Evolutionary conservation across 1,140 invertebrate species (phyloP), one percentile per base, ranked within the genome.

Genomic region (Oncopeltus fasciatus): DNA sequence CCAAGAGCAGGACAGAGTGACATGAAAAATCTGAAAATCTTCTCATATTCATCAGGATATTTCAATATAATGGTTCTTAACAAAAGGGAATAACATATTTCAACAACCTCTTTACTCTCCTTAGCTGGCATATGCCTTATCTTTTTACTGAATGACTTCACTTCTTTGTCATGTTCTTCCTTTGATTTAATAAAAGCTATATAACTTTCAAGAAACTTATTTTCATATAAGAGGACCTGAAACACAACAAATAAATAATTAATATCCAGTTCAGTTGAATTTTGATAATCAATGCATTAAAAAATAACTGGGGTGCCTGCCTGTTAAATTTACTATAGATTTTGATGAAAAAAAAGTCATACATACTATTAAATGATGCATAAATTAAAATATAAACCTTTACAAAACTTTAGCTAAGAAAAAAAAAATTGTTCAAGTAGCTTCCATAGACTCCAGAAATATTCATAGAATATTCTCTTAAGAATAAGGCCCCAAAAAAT

Each of bases 21-120:
- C 3, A 28, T 59, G 20, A 65, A 65, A 16, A 62, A 31, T 12
- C 60, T 28, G 46, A 65, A 65, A 14, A 59, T 44, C 28, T n/a
- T n/a, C n/a, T 44, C 29, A 21, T 21, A 21, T 14, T 59, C 43
- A 21, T 61, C 62, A 9, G 33, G 38, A 8, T 59, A 24, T n/a
- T 49, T 63, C 11, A 5, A 24, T 9, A 46, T n/a, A 16, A 63
- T 33, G 14, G 62, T 16, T 24, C 57, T 59, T 24, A 63, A 29
- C 16, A 59, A 63, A 27, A 59, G 3, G n/a, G 44, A 43, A 38
- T 49, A 63, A 31, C n/a, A 27, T 26, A 59, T 31, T 26, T 33
- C 33, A n/a, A 63, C 62, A 21, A 59, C 28, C 20, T 33, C 5
- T 14, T 16, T n/a, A 33, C 14, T 47, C 5, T 63, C 14, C 11